Conservation (phyloP, 2,888 invertebrate species). For the Chymomyza amoena region DNA sequence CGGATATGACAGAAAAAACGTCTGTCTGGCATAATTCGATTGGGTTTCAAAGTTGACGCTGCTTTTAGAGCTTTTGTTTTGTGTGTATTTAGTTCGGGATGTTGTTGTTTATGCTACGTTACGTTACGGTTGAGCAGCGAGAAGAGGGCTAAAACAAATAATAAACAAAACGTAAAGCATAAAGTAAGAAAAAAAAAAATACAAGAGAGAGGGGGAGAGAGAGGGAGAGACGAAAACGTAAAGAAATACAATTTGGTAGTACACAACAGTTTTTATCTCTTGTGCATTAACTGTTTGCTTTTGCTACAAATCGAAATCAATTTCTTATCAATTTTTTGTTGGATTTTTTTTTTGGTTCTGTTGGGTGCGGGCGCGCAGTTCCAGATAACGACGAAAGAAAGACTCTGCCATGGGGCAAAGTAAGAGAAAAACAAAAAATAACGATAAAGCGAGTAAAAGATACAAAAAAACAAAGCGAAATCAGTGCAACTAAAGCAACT, state of each 20-base stretch:
- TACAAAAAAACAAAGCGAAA: not conserved
- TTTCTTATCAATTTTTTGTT: slow-evolving; percentile 43
- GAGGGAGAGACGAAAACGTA: not conserved
- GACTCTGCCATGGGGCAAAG: slow-evolving; percentile 14
- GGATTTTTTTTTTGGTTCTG: not conserved
- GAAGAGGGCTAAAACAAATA: slow-evolving; percentile 11
- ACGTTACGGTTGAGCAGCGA: too few species aligned
- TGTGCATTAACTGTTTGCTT: slow-evolving; percentile 24
- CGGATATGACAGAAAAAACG: too few species aligned
- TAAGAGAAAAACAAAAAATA: not conserved
- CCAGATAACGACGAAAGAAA: slow-evolving; percentile 55
- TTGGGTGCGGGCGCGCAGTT: slow-evolving; percentile 15
- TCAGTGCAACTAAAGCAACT: slow-evolving; percentile 18
- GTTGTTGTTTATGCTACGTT: too few species aligned
- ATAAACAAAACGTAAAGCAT: slow-evolving; percentile 11
- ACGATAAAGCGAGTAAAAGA: not conserved
- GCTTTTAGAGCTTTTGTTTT: too few species aligned
- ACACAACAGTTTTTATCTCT: not conserved
- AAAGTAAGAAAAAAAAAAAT: not conserved
- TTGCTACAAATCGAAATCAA: slow-evolving; percentile 47
- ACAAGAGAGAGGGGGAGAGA: too few species aligned
- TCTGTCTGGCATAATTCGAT: not conserved
- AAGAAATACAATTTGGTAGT: not conserved
- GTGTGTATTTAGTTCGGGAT: too few species aligned
- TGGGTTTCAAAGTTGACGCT: not conserved